These are phyloP conservation scores for Tigriopus japonicus DNA, from an alignment of 1,140 invertebrate genomes.

Conservation along the genomic window DNA sequence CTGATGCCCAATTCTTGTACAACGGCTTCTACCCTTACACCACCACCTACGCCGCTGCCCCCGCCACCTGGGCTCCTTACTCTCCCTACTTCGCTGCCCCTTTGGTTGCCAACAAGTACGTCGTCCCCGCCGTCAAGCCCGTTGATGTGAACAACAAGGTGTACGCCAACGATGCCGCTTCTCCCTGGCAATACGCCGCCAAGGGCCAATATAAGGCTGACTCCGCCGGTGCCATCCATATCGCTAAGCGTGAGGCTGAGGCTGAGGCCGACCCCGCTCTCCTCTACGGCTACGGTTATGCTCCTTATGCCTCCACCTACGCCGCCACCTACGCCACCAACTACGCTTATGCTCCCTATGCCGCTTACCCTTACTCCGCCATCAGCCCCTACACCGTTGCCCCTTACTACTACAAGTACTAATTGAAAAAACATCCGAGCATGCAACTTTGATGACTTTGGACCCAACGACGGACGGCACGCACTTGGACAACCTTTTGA, in stretches of 20 bases:
- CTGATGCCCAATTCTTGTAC: background rate
- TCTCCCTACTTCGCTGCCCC: background rate
- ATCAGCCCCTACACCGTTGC: background rate
- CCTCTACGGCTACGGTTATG: background rate
- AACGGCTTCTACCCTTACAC: background rate
- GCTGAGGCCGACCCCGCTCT: slow-evolving; percentile 1
- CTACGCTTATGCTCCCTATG: background rate
- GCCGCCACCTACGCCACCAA: background rate
- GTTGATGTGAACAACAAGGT: background rate
- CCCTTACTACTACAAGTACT: background rate
- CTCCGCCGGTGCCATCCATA: background rate
- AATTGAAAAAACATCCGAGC: no score
- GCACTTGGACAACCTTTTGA: no score
- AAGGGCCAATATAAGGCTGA: background rate
- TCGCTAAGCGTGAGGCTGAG: slow-evolving; percentile 4
- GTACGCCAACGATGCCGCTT: background rate
- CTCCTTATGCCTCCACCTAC: background rate
- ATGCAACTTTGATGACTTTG: no score
- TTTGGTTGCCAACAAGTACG: no score
- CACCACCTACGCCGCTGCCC: background rate
- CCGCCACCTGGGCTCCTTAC: background rate
- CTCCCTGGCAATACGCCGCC: background rate
- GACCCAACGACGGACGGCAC: no score
- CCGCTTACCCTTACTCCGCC: background rate
- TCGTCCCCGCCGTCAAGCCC: background rate